Conservation (phyloP, 2,888 invertebrate species). For the Diarsia brunnea region DNA sequence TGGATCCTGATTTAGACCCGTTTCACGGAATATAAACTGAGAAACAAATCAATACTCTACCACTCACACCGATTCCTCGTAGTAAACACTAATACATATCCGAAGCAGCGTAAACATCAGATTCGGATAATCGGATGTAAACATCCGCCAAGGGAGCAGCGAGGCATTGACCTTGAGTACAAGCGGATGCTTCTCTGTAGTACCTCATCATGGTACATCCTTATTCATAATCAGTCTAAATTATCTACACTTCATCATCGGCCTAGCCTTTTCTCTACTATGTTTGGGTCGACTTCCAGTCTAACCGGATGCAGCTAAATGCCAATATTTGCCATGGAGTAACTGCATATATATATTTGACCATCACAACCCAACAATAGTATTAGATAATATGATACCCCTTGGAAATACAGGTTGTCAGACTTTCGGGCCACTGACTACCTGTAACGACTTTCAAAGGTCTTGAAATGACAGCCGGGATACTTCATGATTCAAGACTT, state of each 20-base stretch:
- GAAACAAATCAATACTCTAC: not conserved
- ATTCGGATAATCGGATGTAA: constrained; percentile 25
- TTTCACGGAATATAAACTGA: constrained; percentile 10
- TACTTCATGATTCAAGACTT: not conserved
- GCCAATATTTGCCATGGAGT: too few relatives aligned
- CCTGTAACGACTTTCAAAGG: too few relatives aligned
- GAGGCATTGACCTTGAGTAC: constrained; percentile 22
- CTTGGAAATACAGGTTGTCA: too few relatives aligned
- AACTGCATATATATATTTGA: too few relatives aligned
- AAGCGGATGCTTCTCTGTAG: not conserved
- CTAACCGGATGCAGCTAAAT: too few relatives aligned
- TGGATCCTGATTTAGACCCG: constrained; percentile 6
- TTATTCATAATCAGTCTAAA: not conserved
- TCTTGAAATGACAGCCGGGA: not conserved
- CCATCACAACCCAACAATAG: too few relatives aligned
- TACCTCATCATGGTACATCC: not conserved
- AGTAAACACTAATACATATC: constrained; percentile 11
- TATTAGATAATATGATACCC: too few relatives aligned
- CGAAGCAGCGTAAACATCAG: constrained; percentile 21
- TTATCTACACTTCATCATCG: not conserved
- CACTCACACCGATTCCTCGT: constrained; percentile 16
- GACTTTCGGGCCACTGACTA: too few relatives aligned
- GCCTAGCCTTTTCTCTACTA: too few relatives aligned
- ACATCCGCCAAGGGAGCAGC: constrained; percentile 25
- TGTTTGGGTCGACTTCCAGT: too few relatives aligned